These are phyloP conservation scores for Amblyopsis hoosieri DNA, from an alignment of 2,797 vertebrate species.

Conservation along the genomic window DNA sequence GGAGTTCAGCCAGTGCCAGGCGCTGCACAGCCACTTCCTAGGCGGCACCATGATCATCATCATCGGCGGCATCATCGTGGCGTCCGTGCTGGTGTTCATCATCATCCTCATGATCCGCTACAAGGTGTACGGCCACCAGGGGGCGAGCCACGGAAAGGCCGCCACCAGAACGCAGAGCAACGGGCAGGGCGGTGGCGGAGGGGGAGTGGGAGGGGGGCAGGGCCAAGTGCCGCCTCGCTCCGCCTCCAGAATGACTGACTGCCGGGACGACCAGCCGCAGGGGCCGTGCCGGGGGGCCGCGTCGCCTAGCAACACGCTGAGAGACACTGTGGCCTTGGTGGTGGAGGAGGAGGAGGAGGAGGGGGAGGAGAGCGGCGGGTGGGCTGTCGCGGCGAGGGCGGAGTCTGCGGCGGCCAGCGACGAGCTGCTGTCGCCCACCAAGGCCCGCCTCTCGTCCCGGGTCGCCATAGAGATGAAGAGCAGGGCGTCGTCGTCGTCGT, in stretches of 20 bases:
- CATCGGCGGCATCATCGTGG: conserved; percentile 95
- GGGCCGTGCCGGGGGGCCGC: conserved; percentile 56
- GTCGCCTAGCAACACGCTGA: conserved; percentile 67
- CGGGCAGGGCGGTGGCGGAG: conserved; percentile 53
- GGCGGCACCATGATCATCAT: conserved; percentile 95
- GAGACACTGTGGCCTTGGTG: conserved; percentile 77
- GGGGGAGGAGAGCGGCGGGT: conserved; percentile 56
- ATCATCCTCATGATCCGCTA: conserved; percentile 95
- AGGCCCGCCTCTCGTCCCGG: conserved; percentile 74
- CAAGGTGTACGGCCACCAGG: conserved; percentile 88
- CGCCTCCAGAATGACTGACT: conserved; percentile 78
- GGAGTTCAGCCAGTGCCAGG: conserved; percentile 84
- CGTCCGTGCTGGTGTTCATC: conserved; percentile 93
- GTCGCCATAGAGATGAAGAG: conserved; percentile 81
- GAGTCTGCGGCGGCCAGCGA: conserved; percentile 66
- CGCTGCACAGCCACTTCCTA: conserved; percentile 87
- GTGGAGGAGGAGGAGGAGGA: conserved; percentile 57
- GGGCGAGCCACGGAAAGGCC: conserved; percentile 73
- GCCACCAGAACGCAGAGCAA: conserved; percentile 69
- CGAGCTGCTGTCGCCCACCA: conserved; percentile 74
- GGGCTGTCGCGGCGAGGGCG: conserved; percentile 62
- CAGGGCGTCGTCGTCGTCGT: conserved; percentile 50
- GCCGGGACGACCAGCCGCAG: conserved; percentile 70
- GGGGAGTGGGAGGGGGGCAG: conserved; percentile 52
- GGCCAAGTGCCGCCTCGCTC: conserved; percentile 71